Evolutionary conservation across 2,797 vertebrate species (phyloP), one percentile per base, ranked within the genome.

Genomic region (Lerista edwardsae): DNA sequence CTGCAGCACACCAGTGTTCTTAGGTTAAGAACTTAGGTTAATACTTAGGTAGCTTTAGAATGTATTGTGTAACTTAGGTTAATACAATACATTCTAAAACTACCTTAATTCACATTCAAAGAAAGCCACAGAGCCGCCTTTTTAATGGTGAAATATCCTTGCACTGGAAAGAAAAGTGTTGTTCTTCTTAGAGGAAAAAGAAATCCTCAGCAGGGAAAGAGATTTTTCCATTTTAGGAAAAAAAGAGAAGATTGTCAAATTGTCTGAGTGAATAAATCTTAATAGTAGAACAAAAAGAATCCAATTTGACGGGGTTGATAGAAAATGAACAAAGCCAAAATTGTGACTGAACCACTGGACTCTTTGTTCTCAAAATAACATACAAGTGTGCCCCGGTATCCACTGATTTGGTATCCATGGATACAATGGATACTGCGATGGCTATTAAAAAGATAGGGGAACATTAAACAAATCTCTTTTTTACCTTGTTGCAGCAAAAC

Each of bases 251-350:
- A 77, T 5, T 31, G 1, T 69, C 27, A 79, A 84, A 83, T 12
- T 36, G 78, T n/a, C 3, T 90, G 84, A 62, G 81, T 83, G 83
- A 82, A 80, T n/a, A 73, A 83, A 76, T 71, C 47, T 83, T 47
- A 80, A 7, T 27, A 34, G 1, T 2, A 79, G 78, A 34, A 74
- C 72, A 67, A 87, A 57, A 85, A 23, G 74, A 88, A 83, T 75
- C 62, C 55, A 8, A 89, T 83, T 79, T 39, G 23, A 34, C 85
- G 87, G 67, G 1, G 10, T n/a, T 47, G 68, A 78, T 41, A 9
- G 39, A 84, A 89, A 87, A 61, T 55, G 17, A 72, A 25, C 34
- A 39, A 81, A 72, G 61, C 14, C 67, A 88, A 82, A 0, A 55
- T 68, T 2, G 79, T 1, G 59, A 51, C 10, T 84, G 75, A 10